Evolutionary conservation across 2,888 invertebrate genomes (phyloP).

Genomic region (Meta bourneti): DNA sequence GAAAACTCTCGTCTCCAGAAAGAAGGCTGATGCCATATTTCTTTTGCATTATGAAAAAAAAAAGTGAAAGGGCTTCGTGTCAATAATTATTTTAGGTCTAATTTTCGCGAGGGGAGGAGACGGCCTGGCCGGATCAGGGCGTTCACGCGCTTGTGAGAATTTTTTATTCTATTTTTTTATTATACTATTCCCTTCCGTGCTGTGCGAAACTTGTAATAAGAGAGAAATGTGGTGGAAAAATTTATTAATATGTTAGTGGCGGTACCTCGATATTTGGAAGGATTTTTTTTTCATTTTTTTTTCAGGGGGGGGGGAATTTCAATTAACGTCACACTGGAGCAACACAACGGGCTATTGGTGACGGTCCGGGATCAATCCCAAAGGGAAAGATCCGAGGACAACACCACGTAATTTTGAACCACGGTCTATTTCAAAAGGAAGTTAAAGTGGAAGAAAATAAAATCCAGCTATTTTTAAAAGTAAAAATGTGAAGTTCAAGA

Average conservation of each 20-base stretch:
- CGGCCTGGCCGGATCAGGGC: slow-evolving; percentile 39
- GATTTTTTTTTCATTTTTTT: neutral
- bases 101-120: slow-evolving; percentile 55
- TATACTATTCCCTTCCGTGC: neutral
- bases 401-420: no score
- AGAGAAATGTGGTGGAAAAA: neutral
- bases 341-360: no score
- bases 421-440: no score
- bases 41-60: slow-evolving; percentile 5
- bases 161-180: slow-evolving; percentile 30
- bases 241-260: neutral
- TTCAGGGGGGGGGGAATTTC: no score
- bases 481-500: no score
- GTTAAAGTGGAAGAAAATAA: no score
- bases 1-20: slow-evolving; percentile 18
- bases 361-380: no score
- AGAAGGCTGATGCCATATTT: slow-evolving; percentile 7
- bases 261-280: neutral
- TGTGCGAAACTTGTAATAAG: neutral
- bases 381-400: no score
- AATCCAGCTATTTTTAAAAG: no score
- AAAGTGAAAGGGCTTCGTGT: slow-evolving; percentile 29
- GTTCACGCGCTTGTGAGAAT: slow-evolving; percentile 33
- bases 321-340: no score
- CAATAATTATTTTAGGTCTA: slow-evolving; percentile 64